A percentile compares a stretch with the other conserved stretches of the same genome.
Conservation (phyloP, 2,797 vertebrate species). For the Crenuchus spilurus region DNA sequence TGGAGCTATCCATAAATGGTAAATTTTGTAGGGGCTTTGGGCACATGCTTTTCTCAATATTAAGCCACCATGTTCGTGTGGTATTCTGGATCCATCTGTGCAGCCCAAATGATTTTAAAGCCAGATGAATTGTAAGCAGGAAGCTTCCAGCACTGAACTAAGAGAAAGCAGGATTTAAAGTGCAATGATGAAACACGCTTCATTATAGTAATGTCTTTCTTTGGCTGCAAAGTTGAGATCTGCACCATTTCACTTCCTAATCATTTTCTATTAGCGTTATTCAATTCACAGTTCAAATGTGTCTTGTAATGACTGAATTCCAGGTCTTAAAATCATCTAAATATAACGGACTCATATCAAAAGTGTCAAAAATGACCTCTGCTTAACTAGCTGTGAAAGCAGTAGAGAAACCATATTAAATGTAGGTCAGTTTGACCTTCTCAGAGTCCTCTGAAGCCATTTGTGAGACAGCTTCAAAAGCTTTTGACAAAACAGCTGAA, state of each 20-base stretch:
- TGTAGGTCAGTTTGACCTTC: not conserved
- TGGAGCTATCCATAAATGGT: too few species aligned
- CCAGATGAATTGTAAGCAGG: too few species aligned
- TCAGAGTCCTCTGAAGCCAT: not conserved
- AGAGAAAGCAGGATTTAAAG: too few species aligned
- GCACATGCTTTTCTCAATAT: too few species aligned
- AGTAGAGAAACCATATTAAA: not conserved
- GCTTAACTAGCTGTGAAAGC: not conserved
- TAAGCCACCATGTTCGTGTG: too few species aligned
- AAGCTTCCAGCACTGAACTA: too few species aligned
- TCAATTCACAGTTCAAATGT: not conserved
- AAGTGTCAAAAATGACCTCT: not conserved
- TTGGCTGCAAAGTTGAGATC: not conserved
- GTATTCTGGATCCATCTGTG: too few species aligned
- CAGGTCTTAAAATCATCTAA: not conserved
- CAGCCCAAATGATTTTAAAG: too few species aligned
- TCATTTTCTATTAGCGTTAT: not conserved
- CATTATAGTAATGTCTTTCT: not conserved
- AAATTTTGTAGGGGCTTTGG: too few species aligned
- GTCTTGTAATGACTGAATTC: not conserved
- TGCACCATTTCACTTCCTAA: not conserved
- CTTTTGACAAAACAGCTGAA: not conserved
- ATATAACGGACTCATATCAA: not conserved
- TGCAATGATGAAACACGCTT: too few species aligned
- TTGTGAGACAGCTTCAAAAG: conserved; percentile 7